Percentiles rank a stretch among this genome's conserved stretches.
phyloP scores from a whole-genome alignment of 2,888 invertebrate species.

The Ptilodon capucinus region DNA sequence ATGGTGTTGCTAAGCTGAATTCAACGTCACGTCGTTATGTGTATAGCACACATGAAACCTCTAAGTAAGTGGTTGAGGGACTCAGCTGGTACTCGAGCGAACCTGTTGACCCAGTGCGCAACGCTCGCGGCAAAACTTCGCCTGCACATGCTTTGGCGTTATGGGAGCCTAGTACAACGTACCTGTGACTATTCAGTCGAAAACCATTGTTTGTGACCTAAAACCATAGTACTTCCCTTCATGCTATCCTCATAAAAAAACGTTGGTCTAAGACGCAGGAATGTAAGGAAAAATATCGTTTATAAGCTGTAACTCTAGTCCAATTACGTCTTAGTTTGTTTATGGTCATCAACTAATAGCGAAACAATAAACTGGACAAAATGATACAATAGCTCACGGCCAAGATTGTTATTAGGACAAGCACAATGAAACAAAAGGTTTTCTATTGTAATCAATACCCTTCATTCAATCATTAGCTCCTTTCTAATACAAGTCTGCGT shows the following conservation, averaged over 20 bases:
- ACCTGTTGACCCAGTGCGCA: slow-evolving; percentile 75
- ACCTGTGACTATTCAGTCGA: slow-evolving; percentile 46
- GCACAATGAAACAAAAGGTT: slow-evolving; percentile 35
- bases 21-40: slow-evolving; percentile 31
- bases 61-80: slow-evolving; percentile 71
- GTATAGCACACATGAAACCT: slow-evolving; percentile 46
- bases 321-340: background rate
- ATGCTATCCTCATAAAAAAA: too few relatives aligned
- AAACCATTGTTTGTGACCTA: slow-evolving; percentile 55
- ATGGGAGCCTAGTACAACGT: slow-evolving; percentile 44
- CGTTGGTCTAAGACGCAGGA: background rate
- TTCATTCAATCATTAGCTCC: slow-evolving; percentile 33
- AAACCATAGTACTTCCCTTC: slow-evolving; percentile 28
- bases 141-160: slow-evolving; percentile 55
- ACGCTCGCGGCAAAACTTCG: slow-evolving; percentile 64
- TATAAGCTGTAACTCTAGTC: slow-evolving; percentile 6
- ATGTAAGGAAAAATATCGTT: background rate
- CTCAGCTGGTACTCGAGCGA: slow-evolving; percentile 64
- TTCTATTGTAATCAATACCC: slow-evolving; percentile 37
- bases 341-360: background rate
- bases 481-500: slow-evolving; percentile 38
- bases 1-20: slow-evolving; percentile 29
- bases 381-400: background rate
- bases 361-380: background rate
- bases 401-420: slow-evolving; percentile 20